Evolutionary conservation across 2,113 vertebrate genomes (phyloP), one percentile per base, ranked within the genome.

Genomic region (Ochotona princeps): DNA sequence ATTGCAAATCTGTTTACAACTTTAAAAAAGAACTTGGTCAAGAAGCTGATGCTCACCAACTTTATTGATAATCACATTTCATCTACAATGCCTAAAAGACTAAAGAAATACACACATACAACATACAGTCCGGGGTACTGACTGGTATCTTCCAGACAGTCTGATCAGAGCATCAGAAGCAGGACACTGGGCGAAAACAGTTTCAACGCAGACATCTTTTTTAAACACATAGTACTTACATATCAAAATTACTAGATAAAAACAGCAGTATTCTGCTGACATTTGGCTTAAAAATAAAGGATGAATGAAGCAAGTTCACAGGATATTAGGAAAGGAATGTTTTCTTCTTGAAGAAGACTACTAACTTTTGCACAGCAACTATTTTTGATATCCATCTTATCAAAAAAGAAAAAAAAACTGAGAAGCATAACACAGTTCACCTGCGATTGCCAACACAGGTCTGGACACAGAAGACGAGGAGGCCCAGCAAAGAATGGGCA

Each of bases 311-410:
- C 97, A 94, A 98, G 96, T 97, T 98, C 97, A 97, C 94, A 98
- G 96, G 97, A 94, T 98, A 98, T 97, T 98, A 98, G 96, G 98
- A 98, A 98, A 97, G 88, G 94, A 97, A 98, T 97, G 97, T 97
- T 98, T 98, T 98, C 98, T 98, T 98, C 98, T 98, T 98, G 98
- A 98, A 98, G 98, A 98, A 98, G 98, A 98, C 98, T 98, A 98
- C 98, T 98, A 98, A 97, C 96, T 97, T 98, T 98, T 98, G 98
- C 98, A 98, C 98, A 98, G 98, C 98, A 98, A 98, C 98, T 98
- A 98, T 97, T 98, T 98, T 97, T 97, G 95, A 97, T 97, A 97
- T 97, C 97, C 98, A 98, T 97, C 98, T 98, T 97, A 98, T 98
- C 96, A 96, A 96, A 97, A 98, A 98, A 96, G 91, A 95, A 81